A percentile compares a stretch with the other conserved stretches of the same genome.
These are phyloP conservation scores for Hyppa rectilinea DNA, from an alignment of 2,888 invertebrate genomes.

Conservation along the genomic window DNA sequence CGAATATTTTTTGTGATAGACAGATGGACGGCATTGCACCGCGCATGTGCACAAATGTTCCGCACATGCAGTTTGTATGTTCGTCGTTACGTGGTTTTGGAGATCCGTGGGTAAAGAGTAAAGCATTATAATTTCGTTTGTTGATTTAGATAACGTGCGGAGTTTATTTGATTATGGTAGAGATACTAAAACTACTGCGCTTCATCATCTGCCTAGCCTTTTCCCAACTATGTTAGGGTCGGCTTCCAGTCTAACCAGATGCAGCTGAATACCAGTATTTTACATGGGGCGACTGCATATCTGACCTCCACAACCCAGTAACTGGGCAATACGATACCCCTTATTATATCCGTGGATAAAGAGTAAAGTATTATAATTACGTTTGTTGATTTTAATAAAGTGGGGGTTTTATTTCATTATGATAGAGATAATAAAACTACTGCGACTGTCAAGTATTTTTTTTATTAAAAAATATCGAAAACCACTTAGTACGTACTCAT, in stretches of 20 bases:
- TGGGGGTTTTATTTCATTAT: not conserved
- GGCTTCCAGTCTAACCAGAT: too few relatives aligned
- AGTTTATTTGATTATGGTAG: not conserved
- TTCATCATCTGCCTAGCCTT: too few relatives aligned
- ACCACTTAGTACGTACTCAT: not conserved
- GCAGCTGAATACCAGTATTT: too few relatives aligned
- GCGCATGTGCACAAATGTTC: slow-evolving; percentile 65
- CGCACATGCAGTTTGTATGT: slow-evolving; percentile 61
- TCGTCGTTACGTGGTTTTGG: slow-evolving; percentile 36
- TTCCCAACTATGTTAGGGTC: too few relatives aligned
- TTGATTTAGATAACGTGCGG: not conserved
- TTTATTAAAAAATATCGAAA: too few relatives aligned
- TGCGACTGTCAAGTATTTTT: too few relatives aligned
- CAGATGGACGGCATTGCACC: slow-evolving; percentile 59
- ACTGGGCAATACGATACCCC: too few relatives aligned
- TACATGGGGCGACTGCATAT: too few relatives aligned
- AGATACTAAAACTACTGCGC: too few relatives aligned
- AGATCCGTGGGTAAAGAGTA: slow-evolving; percentile 22
- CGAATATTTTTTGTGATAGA: slow-evolving; percentile 57
- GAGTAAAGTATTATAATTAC: not conserved
- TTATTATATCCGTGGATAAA: slow-evolving; percentile 28
- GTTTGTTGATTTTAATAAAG: not conserved
- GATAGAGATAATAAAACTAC: not conserved
- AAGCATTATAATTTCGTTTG: not conserved
- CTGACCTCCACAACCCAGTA: too few relatives aligned